Conservation (phyloP, 2,797 vertebrate species). For the Gallinago nigripennis region DNA sequence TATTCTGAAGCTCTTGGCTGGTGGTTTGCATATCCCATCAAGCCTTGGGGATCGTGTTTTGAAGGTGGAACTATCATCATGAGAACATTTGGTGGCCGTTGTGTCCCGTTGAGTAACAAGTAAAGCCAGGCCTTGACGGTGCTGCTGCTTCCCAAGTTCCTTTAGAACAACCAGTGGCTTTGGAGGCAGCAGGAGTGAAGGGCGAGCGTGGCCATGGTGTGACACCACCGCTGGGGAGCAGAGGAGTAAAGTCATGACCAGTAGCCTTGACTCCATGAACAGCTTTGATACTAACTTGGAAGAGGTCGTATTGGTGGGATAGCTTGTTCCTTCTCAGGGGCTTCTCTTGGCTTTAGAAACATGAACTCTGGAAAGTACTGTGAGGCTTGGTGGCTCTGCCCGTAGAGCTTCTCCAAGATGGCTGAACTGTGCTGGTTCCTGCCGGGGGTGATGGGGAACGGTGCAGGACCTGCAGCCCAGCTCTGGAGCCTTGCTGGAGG, state of each 20-base stretch:
- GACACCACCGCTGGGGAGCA: accelerated
- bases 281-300: neutral
- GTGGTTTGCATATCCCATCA: neutral
- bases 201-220: neutral
- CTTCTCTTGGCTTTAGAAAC: neutral
- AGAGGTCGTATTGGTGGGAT: neutral
- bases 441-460: neutral
- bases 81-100: neutral
- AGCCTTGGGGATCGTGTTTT: neutral
- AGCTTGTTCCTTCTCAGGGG: neutral
- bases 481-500: neutral
- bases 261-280: neutral
- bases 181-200: neutral
- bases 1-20: neutral
- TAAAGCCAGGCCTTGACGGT: neutral
- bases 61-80: neutral
- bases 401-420: neutral
- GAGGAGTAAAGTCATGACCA: neutral
- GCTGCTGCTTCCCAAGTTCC: neutral
- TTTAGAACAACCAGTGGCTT: neutral
- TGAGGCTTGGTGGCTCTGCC: neutral
- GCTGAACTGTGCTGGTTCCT: accelerated
- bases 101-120: neutral
- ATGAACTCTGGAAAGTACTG: neutral
- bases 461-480: neutral